These are phyloP conservation scores for Dicrostonyx torquatus DNA, from an alignment of 2,797 vertebrate species.

Conservation along the genomic window DNA sequence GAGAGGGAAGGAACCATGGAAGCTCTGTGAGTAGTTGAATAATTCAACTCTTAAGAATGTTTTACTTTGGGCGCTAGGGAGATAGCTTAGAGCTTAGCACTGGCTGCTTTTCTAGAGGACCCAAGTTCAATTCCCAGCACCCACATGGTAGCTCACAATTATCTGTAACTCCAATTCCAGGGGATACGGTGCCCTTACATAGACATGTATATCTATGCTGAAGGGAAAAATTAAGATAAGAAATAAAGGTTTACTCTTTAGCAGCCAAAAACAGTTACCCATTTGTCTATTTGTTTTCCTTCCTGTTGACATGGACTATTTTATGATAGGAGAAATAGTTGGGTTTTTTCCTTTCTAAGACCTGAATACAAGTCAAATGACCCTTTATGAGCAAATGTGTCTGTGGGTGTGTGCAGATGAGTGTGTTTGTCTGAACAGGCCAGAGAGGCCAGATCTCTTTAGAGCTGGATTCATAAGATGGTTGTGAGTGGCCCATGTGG, in stretches of 20 bases:
- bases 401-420: background rate
- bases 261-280: background rate
- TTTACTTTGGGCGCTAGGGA: constrained; percentile 31
- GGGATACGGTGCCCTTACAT: background rate
- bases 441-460: background rate
- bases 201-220: background rate
- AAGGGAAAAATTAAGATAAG: background rate
- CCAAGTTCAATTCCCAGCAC: background rate
- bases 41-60: constrained; percentile 12
- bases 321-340: background rate
- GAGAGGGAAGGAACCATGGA: background rate
- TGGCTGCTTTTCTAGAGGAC: background rate
- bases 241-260: constrained; percentile 36
- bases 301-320: background rate
- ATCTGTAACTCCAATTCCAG: background rate
- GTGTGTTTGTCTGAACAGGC: background rate
- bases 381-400: background rate
- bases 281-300: constrained; percentile 29
- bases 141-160: background rate
- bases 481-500: background rate
- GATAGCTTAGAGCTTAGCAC: background rate
- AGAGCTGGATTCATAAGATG: background rate
- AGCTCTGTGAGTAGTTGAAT: constrained; percentile 13
- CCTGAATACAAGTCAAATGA: constrained; percentile 15
- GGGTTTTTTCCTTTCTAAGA: background rate